Conservation (phyloP, 2,888 invertebrate genomes). For the Drosophila cognata region DNA sequence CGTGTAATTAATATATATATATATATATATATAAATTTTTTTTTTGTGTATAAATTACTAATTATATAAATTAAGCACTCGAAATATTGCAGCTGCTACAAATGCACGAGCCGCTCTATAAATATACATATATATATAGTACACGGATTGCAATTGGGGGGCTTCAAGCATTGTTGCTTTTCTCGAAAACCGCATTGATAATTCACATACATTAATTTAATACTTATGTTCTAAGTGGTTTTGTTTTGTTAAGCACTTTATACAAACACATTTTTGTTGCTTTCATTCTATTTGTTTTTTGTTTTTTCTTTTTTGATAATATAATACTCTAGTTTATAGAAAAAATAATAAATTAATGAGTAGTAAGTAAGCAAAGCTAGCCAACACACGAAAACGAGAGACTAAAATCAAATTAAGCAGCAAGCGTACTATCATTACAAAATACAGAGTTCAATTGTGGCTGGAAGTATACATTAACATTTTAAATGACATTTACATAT, state of each 20-base stretch:
- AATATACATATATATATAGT: slow-evolving; percentile 39
- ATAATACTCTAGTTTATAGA: slow-evolving; percentile 72
- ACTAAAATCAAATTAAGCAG: slow-evolving; percentile 51
- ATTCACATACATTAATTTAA: slow-evolving; percentile 47
- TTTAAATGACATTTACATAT: slow-evolving; percentile 44
- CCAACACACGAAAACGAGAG: slow-evolving; percentile 43
- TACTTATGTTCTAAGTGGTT: slow-evolving; percentile 32
- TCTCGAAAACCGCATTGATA: slow-evolving; percentile 52
- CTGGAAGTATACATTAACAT: slow-evolving; percentile 63
- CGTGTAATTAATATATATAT: slow-evolving; percentile 39
- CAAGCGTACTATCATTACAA: slow-evolving; percentile 55
- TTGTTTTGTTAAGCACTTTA: slow-evolving; percentile 44
- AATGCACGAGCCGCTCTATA: slow-evolving; percentile 50
- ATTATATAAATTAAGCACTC: slow-evolving; percentile 77
- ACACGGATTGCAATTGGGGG: slow-evolving; percentile 52
- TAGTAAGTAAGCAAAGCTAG: slow-evolving; percentile 70
- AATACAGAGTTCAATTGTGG: slow-evolving; percentile 70
- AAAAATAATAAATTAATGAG: slow-evolving; percentile 77
- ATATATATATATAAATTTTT: slow-evolving; percentile 16
- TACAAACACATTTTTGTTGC: slow-evolving; percentile 49
- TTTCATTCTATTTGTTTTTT: slow-evolving; percentile 12
- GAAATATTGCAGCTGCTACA: slow-evolving; percentile 74
- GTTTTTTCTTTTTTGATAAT: slow-evolving; percentile 25
- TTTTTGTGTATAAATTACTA: slow-evolving; percentile 75
- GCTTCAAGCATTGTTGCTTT: slow-evolving; percentile 20